These are phyloP conservation scores for Drosophila quasianomalipes DNA, from an alignment of 2,888 invertebrate genomes.

Conservation along the genomic window DNA sequence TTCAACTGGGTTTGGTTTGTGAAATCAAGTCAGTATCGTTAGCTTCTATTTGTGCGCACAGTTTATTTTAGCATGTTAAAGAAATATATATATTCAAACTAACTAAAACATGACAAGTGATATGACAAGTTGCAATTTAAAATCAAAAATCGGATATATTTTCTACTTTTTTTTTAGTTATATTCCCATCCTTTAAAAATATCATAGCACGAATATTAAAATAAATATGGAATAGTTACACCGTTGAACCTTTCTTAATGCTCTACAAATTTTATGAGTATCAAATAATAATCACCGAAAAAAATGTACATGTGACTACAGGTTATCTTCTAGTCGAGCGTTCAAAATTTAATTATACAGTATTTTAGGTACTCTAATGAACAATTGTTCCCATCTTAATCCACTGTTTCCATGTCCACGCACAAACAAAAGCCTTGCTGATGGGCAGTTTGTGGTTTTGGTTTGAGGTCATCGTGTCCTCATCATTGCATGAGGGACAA, in stretches of 20 bases:
- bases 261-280: neutral
- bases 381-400: neutral
- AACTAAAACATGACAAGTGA: neutral
- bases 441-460: neutral
- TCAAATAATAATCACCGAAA: neutral
- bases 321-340: neutral
- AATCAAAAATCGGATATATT: neutral
- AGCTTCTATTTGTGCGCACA: too few relatives aligned
- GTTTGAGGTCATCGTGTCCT: neutral
- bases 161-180: neutral
- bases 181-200: neutral
- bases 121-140: neutral
- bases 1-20: neutral
- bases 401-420: neutral
- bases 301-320: neutral
- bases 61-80: too few relatives aligned
- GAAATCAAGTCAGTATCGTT: neutral
- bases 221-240: too few relatives aligned
- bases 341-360: neutral
- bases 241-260: neutral
- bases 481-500: conserved; percentile 13
- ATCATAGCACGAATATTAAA: neutral
- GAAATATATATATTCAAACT: too few relatives aligned
- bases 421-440: neutral
- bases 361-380: neutral